Evolutionary conservation across 2,888 invertebrate genomes (phyloP).

Genomic region (Limnephilus lunatus): DNA sequence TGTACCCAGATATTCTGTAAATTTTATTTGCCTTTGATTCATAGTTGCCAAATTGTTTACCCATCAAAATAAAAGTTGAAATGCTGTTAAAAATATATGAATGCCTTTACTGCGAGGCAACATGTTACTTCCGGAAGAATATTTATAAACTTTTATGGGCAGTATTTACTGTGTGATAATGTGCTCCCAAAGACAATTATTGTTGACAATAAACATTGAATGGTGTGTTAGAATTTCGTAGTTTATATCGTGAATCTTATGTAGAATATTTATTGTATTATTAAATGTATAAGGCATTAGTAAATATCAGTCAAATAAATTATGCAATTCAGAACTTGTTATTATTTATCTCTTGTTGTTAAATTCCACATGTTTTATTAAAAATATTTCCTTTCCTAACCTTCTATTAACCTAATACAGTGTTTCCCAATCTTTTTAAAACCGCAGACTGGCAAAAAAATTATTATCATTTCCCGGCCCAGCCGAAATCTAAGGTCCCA

Average conservation of each 20-base stretch:
- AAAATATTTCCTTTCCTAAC: background rate
- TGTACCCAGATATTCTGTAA: background rate
- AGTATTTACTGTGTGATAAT: conserved; percentile 51
- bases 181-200: conserved; percentile 63
- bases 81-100: background rate
- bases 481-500: too few species aligned
- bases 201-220: conserved; percentile 65
- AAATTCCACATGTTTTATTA: background rate
- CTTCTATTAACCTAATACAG: background rate
- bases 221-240: conserved; percentile 56
- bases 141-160: background rate
- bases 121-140: background rate
- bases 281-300: conserved; percentile 51
- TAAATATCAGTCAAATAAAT: conserved; percentile 48
- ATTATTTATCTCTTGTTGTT: background rate
- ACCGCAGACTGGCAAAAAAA: too few species aligned
- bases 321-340: conserved; percentile 40
- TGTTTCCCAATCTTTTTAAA: too few species aligned
- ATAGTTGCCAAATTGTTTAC: background rate
- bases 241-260: conserved; percentile 40
- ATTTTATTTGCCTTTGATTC: background rate
- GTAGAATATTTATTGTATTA: conserved; percentile 51
- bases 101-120: background rate
- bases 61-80: background rate
- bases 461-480: too few species aligned